Base-by-base conservation (phyloP, 1,140 invertebrate genomes). In the Sitobion miscanthi region DNA sequence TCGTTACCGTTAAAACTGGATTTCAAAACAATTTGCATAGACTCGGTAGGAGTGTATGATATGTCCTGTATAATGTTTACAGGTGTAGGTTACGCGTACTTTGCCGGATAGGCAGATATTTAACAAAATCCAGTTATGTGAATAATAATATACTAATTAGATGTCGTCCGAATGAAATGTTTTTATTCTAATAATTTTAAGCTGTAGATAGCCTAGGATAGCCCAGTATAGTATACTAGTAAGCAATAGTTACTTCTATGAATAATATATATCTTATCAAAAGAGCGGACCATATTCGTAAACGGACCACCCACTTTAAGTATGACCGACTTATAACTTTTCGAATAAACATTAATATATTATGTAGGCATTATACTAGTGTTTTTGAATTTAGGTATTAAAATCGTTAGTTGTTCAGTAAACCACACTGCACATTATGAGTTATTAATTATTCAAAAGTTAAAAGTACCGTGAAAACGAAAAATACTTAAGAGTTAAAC, bases 1-100 rank as follows among this genome's bases (percentile, higher is more conserved):
- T 83, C n/a, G 7, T 49, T 92, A 92, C 91, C 91, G 91, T 92
- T 92, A 85, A 92, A 92, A 92, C 91, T 92, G 91, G 91, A 92
- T 92, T 83, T 83, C 30, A 4, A 25, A 54, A 92, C 8, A 54
- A 85, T 85, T 92, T 92, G 91, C 69, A 92, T 85, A 57, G 69
- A 91, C 35, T 89, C 9, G 1, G n/a, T 35, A 38, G 30, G 20
- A 54, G 23, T 20, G 23, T 23, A 52, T 35, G 21, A 14, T 38
- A 35, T 38, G 38, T 35, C 17, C 20, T 9, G n/a, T 54, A 21
- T 54, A 54, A 54, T 21, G 52, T 54, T 0, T 54, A 54, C 23
- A 54, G 52, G 52, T 42, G 38, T 45, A 47, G 25, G 62, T 77
- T 45, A 49, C 45, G 2, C 17, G 30, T 47, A 49, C 47, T 47